Evolutionary conservation across 2,888 invertebrate genomes (phyloP).

Genomic region (Podotricha telesiphe): DNA sequence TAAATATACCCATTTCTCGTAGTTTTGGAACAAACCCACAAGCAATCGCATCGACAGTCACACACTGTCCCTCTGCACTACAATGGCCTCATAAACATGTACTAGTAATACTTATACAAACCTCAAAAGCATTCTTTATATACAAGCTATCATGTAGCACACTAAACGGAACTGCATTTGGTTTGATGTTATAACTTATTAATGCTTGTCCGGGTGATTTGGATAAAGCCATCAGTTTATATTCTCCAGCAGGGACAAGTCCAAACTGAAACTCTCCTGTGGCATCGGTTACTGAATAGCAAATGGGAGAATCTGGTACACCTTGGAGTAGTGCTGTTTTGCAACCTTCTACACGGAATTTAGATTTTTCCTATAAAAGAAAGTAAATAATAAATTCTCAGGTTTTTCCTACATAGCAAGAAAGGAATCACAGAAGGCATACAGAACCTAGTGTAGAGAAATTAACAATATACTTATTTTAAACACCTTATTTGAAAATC

Average conservation of each 20-base stretch:
- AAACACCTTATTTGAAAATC: no score
- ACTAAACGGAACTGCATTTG: conserved; percentile 86
- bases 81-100: no score
- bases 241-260: conserved; percentile 91
- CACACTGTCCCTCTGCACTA: no score
- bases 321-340: conserved; percentile 83
- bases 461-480: no score
- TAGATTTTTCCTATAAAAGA: conserved; percentile 66
- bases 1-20: no score
- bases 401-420: no score
- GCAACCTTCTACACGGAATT: conserved; percentile 82
- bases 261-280: conserved; percentile 91
- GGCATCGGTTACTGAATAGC: conserved; percentile 88
- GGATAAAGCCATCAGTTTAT: conserved; percentile 86
- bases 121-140: conserved; percentile 87
- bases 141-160: conserved; percentile 87
- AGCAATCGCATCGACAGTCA: no score
- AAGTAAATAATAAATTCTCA: neutral
- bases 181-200: conserved; percentile 91
- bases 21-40: no score
- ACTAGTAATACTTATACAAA: conserved; percentile 54
- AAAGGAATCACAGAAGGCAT: no score
- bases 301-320: conserved; percentile 86
- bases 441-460: no score
- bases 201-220: conserved; percentile 79